Percentiles rank a stretch among this genome's conserved stretches.
These are phyloP conservation scores for Drosophila pseudotalamancana DNA, from an alignment of 2,888 invertebrate genomes.

Conservation along the genomic window DNA sequence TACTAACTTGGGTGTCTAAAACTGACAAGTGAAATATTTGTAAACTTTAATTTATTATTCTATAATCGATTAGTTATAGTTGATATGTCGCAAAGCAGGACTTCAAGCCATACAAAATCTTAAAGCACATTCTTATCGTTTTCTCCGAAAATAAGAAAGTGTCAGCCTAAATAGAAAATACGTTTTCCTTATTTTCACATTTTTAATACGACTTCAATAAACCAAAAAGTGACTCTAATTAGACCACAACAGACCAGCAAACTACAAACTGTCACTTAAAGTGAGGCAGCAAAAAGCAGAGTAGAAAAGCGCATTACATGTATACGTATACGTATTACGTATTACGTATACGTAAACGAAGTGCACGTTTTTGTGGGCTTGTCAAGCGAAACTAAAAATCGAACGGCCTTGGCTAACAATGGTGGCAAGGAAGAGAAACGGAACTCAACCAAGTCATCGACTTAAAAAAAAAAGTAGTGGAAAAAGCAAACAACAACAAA, in stretches of 20 bases:
- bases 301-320: slow-evolving; percentile 27
- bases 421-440: slow-evolving; percentile 29
- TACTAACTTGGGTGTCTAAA: no score
- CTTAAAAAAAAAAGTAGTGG: background rate
- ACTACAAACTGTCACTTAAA: slow-evolving; percentile 55
- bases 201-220: slow-evolving; percentile 11
- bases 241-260: slow-evolving; percentile 38
- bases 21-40: no score
- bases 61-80: no score
- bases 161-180: no score
- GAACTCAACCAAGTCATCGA: slow-evolving; percentile 21
- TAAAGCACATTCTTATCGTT: no score
- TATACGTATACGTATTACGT: slow-evolving; percentile 34
- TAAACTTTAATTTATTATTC: no score
- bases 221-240: slow-evolving; percentile 42
- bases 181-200: no score
- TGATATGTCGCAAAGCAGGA: no score
- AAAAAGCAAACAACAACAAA: background rate
- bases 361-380: slow-evolving; percentile 46
- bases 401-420: slow-evolving; percentile 68
- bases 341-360: slow-evolving; percentile 41
- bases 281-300: background rate
- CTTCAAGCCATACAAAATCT: no score
- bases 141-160: no score
- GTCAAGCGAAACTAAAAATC: slow-evolving; percentile 63